Base-by-base conservation (phyloP, 2,113 vertebrate genomes). In the Seriola aureovittata region DNA sequence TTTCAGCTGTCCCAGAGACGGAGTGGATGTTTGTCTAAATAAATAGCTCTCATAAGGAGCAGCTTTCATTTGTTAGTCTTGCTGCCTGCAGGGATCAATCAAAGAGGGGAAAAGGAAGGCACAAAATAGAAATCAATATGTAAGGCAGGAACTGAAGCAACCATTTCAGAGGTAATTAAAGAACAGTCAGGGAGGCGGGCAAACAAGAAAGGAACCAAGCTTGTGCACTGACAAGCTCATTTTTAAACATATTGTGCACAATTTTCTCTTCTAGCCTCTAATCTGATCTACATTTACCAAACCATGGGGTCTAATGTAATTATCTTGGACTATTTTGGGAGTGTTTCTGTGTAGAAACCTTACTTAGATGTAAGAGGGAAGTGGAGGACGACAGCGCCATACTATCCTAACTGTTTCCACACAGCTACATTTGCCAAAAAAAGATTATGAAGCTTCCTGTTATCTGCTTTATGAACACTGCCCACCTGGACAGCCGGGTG, bases 1-100 rank as follows among this genome's bases (percentile, higher is more conserved):
- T 69, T 71, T 76, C 63, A 13, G 70, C 81, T 70, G 63, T 90
- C 76, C 81, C 23, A 6, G 68, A 73, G 68, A 88, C 10, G 1
- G 46, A 81, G 63, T 59, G 67, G 82, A 87, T 86, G 85, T 85
- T 87, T 85, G 82, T 86, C 76, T 87, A 40, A 83, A 91, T 86
- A 81, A 91, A 91, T 76, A 71, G 71, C 86, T 83, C 21, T 74
- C 71, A 78, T 80, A 71, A 83, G 21, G 59, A 71, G 23, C 76
- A 63, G 83, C 80, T 85, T 92, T 91, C 86, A 91, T 94, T 89
- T 91, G 90, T 93, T 92, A 75, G 84, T 77, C 81, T 71, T 75
- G 76, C 72, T 80, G 80, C 78, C 89, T 85, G 65, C 65, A 65
- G 77, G 78, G 82, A 92, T 94, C 71, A 91, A 88, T 93, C 87